Conservation (phyloP, 2,888 invertebrate species). For the Ectemnius continuus region DNA sequence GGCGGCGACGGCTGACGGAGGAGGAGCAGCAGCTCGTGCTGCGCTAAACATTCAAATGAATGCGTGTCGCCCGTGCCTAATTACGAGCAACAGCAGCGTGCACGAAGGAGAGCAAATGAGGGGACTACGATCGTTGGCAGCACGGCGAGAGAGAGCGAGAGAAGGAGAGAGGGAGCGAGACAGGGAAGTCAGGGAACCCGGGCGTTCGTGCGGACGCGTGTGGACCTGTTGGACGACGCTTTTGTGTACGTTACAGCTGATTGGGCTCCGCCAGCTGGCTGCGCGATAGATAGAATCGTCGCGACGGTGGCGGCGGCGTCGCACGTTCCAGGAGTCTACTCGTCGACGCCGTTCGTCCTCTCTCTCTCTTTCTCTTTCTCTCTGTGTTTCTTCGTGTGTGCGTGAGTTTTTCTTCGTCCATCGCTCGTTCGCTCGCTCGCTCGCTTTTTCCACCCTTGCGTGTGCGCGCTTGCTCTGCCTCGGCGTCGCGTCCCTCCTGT, state of each 20-base stretch:
- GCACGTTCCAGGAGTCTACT: slow-evolving; percentile 43
- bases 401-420: slow-evolving; percentile 24
- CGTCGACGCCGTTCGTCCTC: slow-evolving; percentile 21
- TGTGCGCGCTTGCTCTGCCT: not conserved
- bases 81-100: not conserved
- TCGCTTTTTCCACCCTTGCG: slow-evolving; percentile 11
- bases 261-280: slow-evolving; percentile 62
- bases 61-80: not conserved
- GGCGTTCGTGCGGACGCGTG: slow-evolving; percentile 28
- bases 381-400: not conserved
- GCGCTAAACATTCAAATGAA: slow-evolving; percentile 4
- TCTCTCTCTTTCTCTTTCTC: slow-evolving; percentile 24
- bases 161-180: not conserved
- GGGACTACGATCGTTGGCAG: no score
- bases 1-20: no score
- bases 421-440: slow-evolving; percentile 19
- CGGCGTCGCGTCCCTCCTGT: not conserved
- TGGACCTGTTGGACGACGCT: slow-evolving; percentile 65
- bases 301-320: slow-evolving; percentile 30
- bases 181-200: not conserved
- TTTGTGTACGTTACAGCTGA: slow-evolving; percentile 66
- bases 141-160: not conserved
- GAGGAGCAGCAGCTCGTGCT: not conserved
- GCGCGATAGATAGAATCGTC: slow-evolving; percentile 49
- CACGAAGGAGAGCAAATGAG: not conserved